A percentile compares a stretch with the other conserved stretches of the same genome.
These are phyloP conservation scores for Acrobasis consociella DNA, from an alignment of 2,888 invertebrate species.

Conservation along the genomic window DNA sequence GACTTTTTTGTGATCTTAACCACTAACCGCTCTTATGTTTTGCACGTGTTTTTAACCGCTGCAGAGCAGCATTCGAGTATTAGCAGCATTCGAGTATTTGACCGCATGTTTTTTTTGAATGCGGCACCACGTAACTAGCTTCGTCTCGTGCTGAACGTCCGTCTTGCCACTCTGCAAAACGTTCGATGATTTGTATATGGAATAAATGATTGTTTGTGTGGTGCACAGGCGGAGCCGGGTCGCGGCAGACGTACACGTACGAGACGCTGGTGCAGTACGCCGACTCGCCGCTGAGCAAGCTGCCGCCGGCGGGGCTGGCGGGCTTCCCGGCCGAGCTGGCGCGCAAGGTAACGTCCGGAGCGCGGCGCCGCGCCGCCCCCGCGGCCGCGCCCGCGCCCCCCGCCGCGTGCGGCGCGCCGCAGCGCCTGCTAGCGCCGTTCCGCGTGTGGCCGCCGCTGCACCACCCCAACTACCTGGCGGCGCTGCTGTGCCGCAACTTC, in stretches of 20 bases:
- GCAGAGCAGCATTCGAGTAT: no score
- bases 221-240: conserved; percentile 51
- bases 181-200: not conserved
- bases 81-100: not conserved
- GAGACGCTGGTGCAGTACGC: conserved; percentile 82
- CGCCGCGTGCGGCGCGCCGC: conserved; percentile 43
- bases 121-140: conserved; percentile 13
- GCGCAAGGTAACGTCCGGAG: conserved; percentile 76
- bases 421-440: conserved; percentile 44
- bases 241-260: conserved; percentile 77
- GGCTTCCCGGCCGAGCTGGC: conserved; percentile 77
- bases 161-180: no score
- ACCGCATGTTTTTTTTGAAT: not conserved
- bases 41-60: not conserved
- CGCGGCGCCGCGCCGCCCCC: conserved; percentile 39
- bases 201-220: not conserved
- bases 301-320: conserved; percentile 75
- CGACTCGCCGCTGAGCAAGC: conserved; percentile 80
- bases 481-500: conserved; percentile 75
- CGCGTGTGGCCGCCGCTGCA: conserved; percentile 56
- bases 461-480: conserved; percentile 75
- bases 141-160: conserved; percentile 17
- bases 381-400: conserved; percentile 33
- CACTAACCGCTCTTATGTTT: not conserved
- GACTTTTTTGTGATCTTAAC: not conserved